A percentile compares a stretch with the other conserved stretches of the same genome.
phyloP scores from a whole-genome alignment of 2,888 invertebrate species.

The Brachyopa scutellaris region DNA sequence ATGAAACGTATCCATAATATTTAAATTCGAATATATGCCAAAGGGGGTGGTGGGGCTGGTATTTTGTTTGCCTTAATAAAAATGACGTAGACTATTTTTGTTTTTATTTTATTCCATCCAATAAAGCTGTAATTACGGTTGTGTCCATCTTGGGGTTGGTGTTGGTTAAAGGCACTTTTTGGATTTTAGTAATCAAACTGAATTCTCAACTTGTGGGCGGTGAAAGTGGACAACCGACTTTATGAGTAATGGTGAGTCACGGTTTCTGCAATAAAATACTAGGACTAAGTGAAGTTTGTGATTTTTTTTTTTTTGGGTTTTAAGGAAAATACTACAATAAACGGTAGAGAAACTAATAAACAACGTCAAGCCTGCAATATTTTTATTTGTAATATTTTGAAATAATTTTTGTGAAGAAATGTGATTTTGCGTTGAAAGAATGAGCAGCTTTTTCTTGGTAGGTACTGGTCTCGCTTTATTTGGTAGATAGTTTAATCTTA shows the following conservation, averaged over 20 bases:
- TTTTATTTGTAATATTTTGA: too few species aligned
- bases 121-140: not conserved
- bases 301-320: not conserved
- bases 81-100: not conserved
- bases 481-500: too few species aligned
- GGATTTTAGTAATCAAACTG: not conserved
- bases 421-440: too few species aligned
- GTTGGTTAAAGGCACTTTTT: not conserved
- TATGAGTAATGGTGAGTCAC: not conserved
- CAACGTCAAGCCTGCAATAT: too few species aligned
- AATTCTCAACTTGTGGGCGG: not conserved
- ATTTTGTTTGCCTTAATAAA: conserved; percentile 11
- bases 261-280: too few species aligned
- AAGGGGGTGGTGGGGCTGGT: not conserved
- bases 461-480: too few species aligned
- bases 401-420: too few species aligned
- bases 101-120: not conserved
- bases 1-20: conserved; percentile 15
- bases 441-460: too few species aligned
- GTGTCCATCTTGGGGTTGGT: not conserved
- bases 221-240: not conserved
- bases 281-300: not conserved
- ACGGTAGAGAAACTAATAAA: too few species aligned
- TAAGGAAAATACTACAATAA: too few species aligned
- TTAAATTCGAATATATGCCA: not conserved